These are phyloP conservation scores for Anguilla rostrata DNA, from an alignment of 2,113 vertebrate species.

Conservation along the genomic window DNA sequence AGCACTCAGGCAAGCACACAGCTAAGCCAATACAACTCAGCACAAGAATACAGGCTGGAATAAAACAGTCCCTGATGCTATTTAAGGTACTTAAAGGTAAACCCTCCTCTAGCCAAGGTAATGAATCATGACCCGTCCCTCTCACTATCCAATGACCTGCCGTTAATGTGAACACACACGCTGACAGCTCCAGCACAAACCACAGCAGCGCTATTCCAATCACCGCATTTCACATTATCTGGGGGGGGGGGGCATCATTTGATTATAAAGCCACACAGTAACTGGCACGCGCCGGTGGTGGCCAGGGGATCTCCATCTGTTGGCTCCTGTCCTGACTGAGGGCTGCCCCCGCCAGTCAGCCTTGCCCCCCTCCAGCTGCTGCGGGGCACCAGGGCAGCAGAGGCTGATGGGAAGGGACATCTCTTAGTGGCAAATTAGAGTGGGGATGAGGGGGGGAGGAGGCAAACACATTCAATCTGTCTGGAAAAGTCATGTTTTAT, in stretches of 20 bases:
- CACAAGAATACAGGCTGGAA: neutral
- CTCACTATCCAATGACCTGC: neutral
- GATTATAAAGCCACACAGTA: neutral
- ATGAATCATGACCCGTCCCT: neutral
- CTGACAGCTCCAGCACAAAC: neutral
- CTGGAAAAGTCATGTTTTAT: constrained; percentile 11
- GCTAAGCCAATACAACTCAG: neutral
- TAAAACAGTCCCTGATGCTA: neutral
- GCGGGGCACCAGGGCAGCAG: neutral
- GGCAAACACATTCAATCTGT: neutral
- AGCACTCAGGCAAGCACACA: neutral
- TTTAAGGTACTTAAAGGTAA: neutral
- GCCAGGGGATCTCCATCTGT: neutral
- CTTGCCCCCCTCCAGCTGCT: neutral
- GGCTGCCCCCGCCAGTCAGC: neutral
- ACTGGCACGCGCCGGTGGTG: neutral
- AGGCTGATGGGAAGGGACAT: neutral
- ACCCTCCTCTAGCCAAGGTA: neutral
- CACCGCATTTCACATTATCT: neutral
- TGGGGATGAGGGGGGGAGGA: neutral
- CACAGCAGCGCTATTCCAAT: neutral
- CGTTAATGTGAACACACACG: neutral
- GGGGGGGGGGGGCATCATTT: neutral
- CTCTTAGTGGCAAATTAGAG: neutral
- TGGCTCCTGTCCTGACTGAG: neutral